Evolutionary conservation across 2,797 vertebrate genomes (phyloP), one percentile per base, ranked within the genome.

Genomic region (Leptodactylus fallax): DNA sequence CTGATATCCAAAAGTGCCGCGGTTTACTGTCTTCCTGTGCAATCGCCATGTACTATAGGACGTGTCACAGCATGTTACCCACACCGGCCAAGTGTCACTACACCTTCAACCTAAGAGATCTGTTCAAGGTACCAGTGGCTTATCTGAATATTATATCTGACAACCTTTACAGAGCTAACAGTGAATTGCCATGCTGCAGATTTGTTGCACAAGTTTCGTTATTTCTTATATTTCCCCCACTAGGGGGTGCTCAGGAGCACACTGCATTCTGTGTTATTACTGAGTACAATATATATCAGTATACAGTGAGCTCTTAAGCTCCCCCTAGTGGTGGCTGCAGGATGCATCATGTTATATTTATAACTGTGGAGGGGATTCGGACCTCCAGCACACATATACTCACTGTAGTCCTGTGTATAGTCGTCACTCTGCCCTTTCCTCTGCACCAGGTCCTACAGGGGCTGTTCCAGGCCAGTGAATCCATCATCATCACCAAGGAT

Each of bases 81-180:
- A 94, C 92, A 0, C 94, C 94, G 7, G 79, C 91, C 9, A 95
- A 94, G 79, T 94, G 93, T 21, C 94, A 95, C 86, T 95, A 95
- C 23, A 90, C 92, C 10, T 95, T 95, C 80, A 95, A 94, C 78
- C 90, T 93, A 36, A 89, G 92, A 81, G 94, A 95, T 90, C 45
- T 94, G 13, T 93, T 92, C 77, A 95, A 94, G 92, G 94, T 95
- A 69, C 67, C 36, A 19, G 36, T 4, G 36, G 19, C 69, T 47
- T 47, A 11, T 45, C 13, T 14, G 8, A 3, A 36, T 36, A 36
- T 36, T 36, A 36, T 36, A 36, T 36, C 4, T 36, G 53, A 55
- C 11, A 55, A 55, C 53, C 53, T 55, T 36, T 36, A 36, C 36
- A 36, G 36, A 36, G 36, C 36, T 36, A 36, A 36, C 36, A 36